Conservation (phyloP, 2,113 vertebrate genomes). For the Corydoras sp. region DNA sequence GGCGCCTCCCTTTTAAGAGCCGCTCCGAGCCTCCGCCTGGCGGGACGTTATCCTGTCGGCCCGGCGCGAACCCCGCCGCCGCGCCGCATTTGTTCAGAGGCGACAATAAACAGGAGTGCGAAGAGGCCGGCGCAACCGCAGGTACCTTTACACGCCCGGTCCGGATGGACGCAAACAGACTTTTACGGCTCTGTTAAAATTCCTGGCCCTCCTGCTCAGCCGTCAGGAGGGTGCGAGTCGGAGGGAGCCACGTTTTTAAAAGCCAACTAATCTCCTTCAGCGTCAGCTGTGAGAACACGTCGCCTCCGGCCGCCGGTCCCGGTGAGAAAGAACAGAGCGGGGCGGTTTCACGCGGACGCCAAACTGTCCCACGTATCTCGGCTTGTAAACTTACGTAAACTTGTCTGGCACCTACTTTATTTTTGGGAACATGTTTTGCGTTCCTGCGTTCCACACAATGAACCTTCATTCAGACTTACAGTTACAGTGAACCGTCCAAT, state of each 20-base stretch:
- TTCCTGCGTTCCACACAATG: too few species aligned
- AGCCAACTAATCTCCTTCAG: conserved; percentile 4
- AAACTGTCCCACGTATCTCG: neutral
- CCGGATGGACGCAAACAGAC: conserved; percentile 34
- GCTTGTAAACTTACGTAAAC: too few species aligned
- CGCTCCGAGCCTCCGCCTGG: conserved; percentile 46
- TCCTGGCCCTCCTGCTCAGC: conserved; percentile 14
- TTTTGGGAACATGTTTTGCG: too few species aligned
- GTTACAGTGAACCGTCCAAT: too few species aligned
- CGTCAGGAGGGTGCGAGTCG: neutral
- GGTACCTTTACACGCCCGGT: conserved; percentile 30
- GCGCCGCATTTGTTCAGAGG: conserved; percentile 47
- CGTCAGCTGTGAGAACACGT: neutral
- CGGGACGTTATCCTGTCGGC: conserved; percentile 63
- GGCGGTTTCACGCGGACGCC: neutral
- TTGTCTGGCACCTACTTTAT: too few species aligned
- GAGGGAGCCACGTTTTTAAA: neutral
- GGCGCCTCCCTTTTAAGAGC: conserved; percentile 55
- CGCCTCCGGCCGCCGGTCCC: neutral
- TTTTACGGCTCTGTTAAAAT: conserved; percentile 36
- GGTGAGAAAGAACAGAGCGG: too few species aligned
- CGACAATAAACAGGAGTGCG: conserved; percentile 13
- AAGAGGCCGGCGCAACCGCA: conserved; percentile 2
- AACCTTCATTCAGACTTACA: too few species aligned
- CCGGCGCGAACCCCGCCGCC: conserved; percentile 57